Conservation (phyloP, 2,797 vertebrate species). For the Petrocephalus sullivani region DNA sequence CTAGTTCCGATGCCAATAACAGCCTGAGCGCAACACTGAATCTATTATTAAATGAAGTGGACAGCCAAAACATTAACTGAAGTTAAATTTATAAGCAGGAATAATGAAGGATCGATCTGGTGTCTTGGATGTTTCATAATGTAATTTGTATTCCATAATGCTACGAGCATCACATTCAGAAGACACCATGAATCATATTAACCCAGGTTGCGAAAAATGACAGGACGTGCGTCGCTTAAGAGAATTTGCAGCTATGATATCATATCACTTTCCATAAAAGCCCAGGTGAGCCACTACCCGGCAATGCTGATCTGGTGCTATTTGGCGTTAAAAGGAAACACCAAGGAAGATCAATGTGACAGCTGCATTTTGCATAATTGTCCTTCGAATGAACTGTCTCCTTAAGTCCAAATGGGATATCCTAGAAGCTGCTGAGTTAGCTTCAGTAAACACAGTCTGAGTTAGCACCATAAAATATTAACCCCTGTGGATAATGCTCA, state of each 20-base stretch:
- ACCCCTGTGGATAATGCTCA: background rate
- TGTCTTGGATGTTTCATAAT: constrained; percentile 4
- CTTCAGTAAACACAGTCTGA: background rate
- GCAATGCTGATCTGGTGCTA: background rate
- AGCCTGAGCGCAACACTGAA: background rate
- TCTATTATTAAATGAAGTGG: background rate
- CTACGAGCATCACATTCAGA: background rate
- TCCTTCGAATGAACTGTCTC: background rate
- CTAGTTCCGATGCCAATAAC: background rate
- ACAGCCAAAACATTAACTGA: background rate
- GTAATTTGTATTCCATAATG: constrained; percentile 13
- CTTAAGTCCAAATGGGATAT: background rate
- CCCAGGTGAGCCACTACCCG: background rate
- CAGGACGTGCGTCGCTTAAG: background rate
- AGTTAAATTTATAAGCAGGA: background rate
- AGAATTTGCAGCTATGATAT: background rate
- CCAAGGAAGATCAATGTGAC: background rate
- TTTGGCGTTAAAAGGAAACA: background rate
- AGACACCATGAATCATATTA: background rate
- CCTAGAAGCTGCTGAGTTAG: background rate
- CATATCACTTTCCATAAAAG: background rate
- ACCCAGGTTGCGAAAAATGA: background rate
- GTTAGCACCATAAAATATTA: constrained; percentile 12
- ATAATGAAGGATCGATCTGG: background rate
- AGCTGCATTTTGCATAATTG: background rate